These are phyloP conservation scores for Podarcis siculus DNA, from an alignment of 2,797 vertebrate species.

Conservation along the genomic window DNA sequence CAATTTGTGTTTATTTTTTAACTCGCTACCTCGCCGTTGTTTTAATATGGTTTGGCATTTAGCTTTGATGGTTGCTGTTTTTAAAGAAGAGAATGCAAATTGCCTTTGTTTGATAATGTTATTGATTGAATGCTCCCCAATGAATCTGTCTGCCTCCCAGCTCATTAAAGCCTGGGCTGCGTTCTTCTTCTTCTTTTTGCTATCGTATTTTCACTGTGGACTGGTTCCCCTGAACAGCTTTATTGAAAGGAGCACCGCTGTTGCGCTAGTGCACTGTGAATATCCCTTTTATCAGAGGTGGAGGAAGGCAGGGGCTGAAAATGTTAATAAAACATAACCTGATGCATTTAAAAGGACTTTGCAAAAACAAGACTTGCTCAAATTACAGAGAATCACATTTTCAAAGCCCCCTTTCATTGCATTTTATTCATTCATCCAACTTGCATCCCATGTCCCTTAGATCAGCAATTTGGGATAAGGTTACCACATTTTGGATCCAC, in stretches of 20 bases:
- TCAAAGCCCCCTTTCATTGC: background rate
- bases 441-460: background rate
- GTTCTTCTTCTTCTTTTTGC: conserved; percentile 9
- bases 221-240: conserved; percentile 22
- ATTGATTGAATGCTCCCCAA: conserved; percentile 25
- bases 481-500: background rate
- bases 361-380: conserved; percentile 31
- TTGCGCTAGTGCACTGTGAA: background rate
- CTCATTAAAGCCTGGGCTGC: background rate
- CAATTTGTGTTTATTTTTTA: conserved; percentile 23
- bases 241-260: background rate
- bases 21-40: background rate
- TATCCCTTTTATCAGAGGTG: rapidly evolving
- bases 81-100: conserved; percentile 32
- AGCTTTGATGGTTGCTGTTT: conserved; percentile 15
- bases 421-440: background rate
- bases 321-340: background rate
- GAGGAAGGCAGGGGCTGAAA: background rate
- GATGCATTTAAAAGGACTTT: conserved; percentile 23
- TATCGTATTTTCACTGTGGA: background rate
- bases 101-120: conserved; percentile 35
- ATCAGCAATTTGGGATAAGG: background rate
- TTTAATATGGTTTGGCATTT: background rate
- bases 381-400: background rate
- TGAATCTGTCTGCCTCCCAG: conserved; percentile 30